Evolutionary conservation across 2,113 vertebrate species (phyloP).

Genomic region (Chaetura pelagica): DNA sequence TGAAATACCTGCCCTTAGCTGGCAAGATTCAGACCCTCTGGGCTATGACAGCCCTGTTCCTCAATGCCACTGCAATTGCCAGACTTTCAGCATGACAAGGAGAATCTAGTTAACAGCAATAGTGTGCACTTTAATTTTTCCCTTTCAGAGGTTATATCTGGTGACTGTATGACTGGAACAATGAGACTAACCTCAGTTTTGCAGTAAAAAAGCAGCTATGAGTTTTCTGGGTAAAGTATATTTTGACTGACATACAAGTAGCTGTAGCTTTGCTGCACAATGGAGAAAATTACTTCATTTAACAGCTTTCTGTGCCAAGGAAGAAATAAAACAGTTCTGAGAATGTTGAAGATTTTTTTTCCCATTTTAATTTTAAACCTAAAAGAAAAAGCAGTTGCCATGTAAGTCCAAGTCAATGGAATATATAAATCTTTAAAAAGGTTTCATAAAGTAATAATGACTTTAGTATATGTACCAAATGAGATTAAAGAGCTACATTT

Average conservation of each 20-base stretch:
- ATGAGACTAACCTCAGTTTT: conserved; percentile 37
- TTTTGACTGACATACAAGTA: conserved; percentile 59
- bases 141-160: conserved; percentile 25
- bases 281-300: conserved; percentile 64
- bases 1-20: background rate
- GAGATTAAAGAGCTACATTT: conserved; percentile 70
- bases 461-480: conserved; percentile 67
- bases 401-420: conserved; percentile 47
- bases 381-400: conserved; percentile 57
- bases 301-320: conserved; percentile 61
- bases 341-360: conserved; percentile 18
- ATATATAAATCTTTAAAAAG: conserved; percentile 68
- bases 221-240: conserved; percentile 38
- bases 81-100: background rate
- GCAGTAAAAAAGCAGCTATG: conserved; percentile 37
- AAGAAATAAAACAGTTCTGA: conserved; percentile 55
- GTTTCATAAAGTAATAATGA: conserved; percentile 72
- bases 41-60: background rate
- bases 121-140: background rate
- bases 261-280: conserved; percentile 52
- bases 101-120: background rate
- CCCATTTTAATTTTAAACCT: conserved; percentile 62
- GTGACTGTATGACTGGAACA: conserved; percentile 45
- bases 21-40: background rate
- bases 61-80: background rate